Percentiles rank a stretch among this genome's conserved stretches.
phyloP scores from a whole-genome alignment of 1,140 invertebrate genomes.

The Drosophila pandora region DNA sequence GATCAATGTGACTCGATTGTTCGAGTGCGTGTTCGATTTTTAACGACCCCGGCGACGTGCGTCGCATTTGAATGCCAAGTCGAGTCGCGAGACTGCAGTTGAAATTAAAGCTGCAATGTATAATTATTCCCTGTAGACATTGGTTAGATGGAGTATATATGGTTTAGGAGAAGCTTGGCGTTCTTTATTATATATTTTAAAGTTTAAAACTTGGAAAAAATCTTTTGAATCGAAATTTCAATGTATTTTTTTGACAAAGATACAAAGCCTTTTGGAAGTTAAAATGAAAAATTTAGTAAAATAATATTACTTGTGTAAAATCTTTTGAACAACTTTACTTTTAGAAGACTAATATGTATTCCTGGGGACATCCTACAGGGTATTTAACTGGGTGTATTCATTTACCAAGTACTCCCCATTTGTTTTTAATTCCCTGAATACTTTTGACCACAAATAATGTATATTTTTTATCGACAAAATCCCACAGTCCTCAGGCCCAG shows the following conservation, averaged over 20 bases:
- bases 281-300: too few species aligned
- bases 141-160: constrained; percentile 19
- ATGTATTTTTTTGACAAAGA: too few species aligned
- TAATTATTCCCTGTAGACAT: constrained; percentile 51
- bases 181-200: background rate
- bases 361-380: background rate
- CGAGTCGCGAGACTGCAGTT: constrained; percentile 21
- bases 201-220: too few species aligned
- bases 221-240: too few species aligned
- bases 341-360: background rate
- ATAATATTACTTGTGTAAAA: too few species aligned
- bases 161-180: background rate
- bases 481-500: constrained; percentile 25
- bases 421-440: background rate
- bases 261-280: too few species aligned
- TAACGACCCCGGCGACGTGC: constrained; percentile 70
- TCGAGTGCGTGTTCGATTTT: constrained; percentile 80
- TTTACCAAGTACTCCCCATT: constrained; percentile 4
- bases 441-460: constrained; percentile 28
- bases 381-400: constrained; percentile 10
- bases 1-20: constrained; percentile 77
- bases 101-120: constrained; percentile 38
- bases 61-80: constrained; percentile 61
- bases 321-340: too few species aligned
- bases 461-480: constrained; percentile 29